A percentile compares a stretch with the other conserved stretches of the same genome.
These are phyloP conservation scores for Phoenicopterus ruber DNA, from an alignment of 2,113 vertebrate species.

Conservation along the genomic window DNA sequence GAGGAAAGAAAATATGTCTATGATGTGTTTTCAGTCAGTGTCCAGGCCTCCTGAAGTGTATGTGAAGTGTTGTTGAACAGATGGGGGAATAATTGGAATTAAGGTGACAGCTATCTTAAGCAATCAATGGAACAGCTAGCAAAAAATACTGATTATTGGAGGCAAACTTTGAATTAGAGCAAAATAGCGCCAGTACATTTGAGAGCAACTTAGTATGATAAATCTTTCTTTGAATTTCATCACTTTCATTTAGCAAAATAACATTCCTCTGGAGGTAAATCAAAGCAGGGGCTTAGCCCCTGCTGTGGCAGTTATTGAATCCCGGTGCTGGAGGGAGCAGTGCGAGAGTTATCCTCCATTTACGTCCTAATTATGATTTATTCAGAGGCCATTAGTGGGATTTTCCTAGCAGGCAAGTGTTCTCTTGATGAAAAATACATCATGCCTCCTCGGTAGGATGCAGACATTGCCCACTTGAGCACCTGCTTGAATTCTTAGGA, in stretches of 20 bases:
- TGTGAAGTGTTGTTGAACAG: neutral
- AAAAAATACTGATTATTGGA: neutral
- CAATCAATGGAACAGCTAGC: neutral
- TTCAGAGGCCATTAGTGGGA: neutral
- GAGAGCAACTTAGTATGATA: neutral
- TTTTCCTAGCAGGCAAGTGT: constrained; percentile 10
- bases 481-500: neutral
- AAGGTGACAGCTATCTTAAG: neutral
- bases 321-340: neutral
- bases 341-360: neutral
- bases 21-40: no score
- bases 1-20: no score
- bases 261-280: constrained; percentile 13
- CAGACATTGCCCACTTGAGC: neutral
- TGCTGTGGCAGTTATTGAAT: constrained; percentile 26
- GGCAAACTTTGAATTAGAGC: neutral
- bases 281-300: neutral
- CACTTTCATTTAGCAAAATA: neutral
- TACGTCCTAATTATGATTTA: neutral
- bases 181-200: neutral
- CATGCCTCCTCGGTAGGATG: neutral
- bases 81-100: neutral
- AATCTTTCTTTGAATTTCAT: neutral
- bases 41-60: neutral
- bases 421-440: neutral